These are phyloP conservation scores for Semicossyphus pulcher DNA, from an alignment of 2,113 vertebrate species.

Conservation along the genomic window DNA sequence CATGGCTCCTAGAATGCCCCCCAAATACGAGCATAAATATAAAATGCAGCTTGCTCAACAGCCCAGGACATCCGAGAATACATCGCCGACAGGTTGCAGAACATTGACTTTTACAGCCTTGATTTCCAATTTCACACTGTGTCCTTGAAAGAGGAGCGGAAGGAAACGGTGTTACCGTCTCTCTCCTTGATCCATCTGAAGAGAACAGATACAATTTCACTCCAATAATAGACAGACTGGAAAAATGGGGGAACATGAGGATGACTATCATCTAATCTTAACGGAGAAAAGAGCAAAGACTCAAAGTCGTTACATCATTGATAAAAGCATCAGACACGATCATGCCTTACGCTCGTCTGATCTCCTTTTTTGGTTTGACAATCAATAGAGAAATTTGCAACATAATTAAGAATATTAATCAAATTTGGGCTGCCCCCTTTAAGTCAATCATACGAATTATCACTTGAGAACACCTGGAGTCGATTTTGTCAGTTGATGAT, in stretches of 20 bases:
- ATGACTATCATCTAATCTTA: background rate
- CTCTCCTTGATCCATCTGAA: background rate
- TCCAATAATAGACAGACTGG: background rate
- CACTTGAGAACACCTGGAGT: no score
- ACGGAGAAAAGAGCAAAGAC: no score
- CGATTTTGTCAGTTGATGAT: no score
- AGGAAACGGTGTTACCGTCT: slow-evolving; percentile 8
- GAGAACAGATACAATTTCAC: background rate
- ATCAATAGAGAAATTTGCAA: background rate
- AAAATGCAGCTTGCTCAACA: slow-evolving; percentile 1
- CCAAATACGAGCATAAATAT: background rate
- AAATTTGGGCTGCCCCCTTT: no score
- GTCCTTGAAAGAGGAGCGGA: no score
- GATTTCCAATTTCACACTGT: background rate
- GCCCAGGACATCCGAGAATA: background rate
- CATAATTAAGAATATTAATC: background rate
- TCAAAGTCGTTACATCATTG: no score
- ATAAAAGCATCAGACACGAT: no score
- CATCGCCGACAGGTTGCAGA: background rate
- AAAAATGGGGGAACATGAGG: background rate
- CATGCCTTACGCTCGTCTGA: no score
- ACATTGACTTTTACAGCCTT: slow-evolving; percentile 23
- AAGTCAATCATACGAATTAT: no score
- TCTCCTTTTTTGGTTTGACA: background rate
- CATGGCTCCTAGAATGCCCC: background rate